phyloP scores from a whole-genome alignment of 1,140 invertebrate genomes.

The Pomacea maculata region DNA sequence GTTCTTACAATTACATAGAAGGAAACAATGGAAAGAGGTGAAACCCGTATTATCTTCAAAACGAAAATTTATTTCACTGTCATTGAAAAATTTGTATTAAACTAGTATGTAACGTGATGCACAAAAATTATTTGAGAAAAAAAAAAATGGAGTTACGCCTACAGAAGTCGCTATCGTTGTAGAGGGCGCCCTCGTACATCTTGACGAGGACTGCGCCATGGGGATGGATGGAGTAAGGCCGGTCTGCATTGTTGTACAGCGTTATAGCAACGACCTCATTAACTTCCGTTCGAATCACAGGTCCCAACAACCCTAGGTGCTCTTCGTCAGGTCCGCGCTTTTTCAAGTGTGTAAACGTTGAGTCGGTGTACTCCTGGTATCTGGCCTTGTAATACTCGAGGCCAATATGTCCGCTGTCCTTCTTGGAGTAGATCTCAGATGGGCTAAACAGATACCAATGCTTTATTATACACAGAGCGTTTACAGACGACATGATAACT shows the following conservation, averaged over 20 bases:
- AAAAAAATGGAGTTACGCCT: neutral
- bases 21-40: no score
- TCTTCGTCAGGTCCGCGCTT: slow-evolving; percentile 31
- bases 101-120: no score
- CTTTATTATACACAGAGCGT: no score
- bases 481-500: no score
- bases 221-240: slow-evolving; percentile 37
- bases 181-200: slow-evolving; percentile 32
- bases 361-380: slow-evolving; percentile 45
- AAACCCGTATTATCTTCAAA: no score
- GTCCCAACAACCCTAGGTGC: slow-evolving; percentile 52
- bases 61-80: no score
- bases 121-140: neutral
- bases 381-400: slow-evolving; percentile 47
- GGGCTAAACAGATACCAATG: neutral
- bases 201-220: slow-evolving; percentile 41
- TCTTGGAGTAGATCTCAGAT: slow-evolving; percentile 28
- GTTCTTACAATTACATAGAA: no score
- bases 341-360: slow-evolving; percentile 36
- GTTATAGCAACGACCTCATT: slow-evolving; percentile 43
- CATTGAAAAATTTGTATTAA: no score
- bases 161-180: slow-evolving; percentile 12
- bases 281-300: slow-evolving; percentile 52
- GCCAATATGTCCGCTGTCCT: slow-evolving; percentile 33
- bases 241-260: slow-evolving; percentile 34